Evolutionary conservation across 2,113 vertebrate genomes (phyloP).

Genomic region (Corvus moneduloides): DNA sequence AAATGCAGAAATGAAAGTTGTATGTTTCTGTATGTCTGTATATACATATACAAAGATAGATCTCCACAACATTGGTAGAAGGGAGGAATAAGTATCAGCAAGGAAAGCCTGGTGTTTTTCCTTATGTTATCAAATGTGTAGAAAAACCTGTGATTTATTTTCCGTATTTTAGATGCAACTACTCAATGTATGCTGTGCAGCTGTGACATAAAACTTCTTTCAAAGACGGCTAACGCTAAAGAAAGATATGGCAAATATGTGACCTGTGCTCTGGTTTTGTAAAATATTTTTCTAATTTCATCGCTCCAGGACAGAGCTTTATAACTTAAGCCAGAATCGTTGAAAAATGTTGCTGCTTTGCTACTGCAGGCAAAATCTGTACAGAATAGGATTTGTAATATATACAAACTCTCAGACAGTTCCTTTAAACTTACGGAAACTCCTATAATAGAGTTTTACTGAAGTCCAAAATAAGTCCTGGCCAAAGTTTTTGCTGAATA

Average conservation of each 20-base stretch:
- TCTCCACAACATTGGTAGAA: not conserved
- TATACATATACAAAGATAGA: not conserved
- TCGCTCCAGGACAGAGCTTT: slow-evolving; percentile 14
- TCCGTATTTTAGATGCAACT: slow-evolving; percentile 3
- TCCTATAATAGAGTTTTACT: slow-evolving; percentile 53
- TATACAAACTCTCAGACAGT: slow-evolving; percentile 54
- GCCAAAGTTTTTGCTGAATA: slow-evolving; percentile 59
- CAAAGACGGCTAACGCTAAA: not conserved
- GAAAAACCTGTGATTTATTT: slow-evolving; percentile 23
- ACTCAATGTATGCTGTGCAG: slow-evolving; percentile 30
- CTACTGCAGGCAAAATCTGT: slow-evolving; percentile 41
- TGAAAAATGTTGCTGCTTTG: slow-evolving; percentile 42
- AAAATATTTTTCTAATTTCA: slow-evolving; percentile 39
- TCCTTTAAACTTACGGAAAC: slow-evolving; percentile 63
- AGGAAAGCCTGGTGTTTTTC: not conserved
- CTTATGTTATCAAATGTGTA: not conserved
- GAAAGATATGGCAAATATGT: slow-evolving; percentile 19
- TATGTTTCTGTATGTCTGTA: not conserved
- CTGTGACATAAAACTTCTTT: slow-evolving; percentile 52
- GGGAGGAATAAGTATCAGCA: not conserved
- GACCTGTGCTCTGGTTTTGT: slow-evolving; percentile 8
- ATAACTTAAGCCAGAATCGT: slow-evolving; percentile 37
- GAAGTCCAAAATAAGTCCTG: slow-evolving; percentile 55
- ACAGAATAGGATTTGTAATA: slow-evolving; percentile 61
- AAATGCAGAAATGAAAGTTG: slow-evolving; percentile 21